Evolutionary conservation across 2,888 invertebrate genomes (phyloP), one percentile per base, ranked within the genome.

Genomic region (Ophonus ardosiacus): DNA sequence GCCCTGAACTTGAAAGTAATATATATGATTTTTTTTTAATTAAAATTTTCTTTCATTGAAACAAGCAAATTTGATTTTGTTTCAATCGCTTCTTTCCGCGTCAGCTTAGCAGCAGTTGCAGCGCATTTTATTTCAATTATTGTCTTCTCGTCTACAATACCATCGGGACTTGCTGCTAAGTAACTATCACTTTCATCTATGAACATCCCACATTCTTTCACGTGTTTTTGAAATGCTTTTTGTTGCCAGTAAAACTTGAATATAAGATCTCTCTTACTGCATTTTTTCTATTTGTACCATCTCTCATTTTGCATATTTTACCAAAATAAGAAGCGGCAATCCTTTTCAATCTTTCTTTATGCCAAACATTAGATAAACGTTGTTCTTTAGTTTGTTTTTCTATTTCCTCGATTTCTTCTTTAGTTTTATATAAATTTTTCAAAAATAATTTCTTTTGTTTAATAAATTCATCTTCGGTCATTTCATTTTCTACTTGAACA

Each of bases 101-200:
- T 40, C 5, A 40, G 7, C 7, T 40, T 40, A 7, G 40, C 40
- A 7, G 40, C 40, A 40, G 40, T 7, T 7, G 40, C 40, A 7
- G 57, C 0, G 21, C 76, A n/a, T n/a, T n/a, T n/a, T n/a, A n/a
- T n/a, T n/a, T n/a, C n/a, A n/a, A n/a, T n/a, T n/a, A n/a, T n/a
- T 43, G 86, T 59, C 7, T 84, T 51, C n/a, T n/a, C n/a, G 13
- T 80, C 68, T 17, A 86, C 71, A 7, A 84, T 56, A 10, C 86
- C 85, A 79, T 86, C 86, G 2, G 85, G 86, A 59, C 74, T 83
- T 51, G 86, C 86, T 40, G 65, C 86, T 10, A 86, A 78, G 71
- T 81, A 86, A 1, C 86, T 7, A n/a, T 68, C 86, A 81, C 43
- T 51, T 56, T 13, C 5, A 59, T 86, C 56, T 5, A 86, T 18